Conservation (phyloP, 2,113 vertebrate species). For the Sylvilagus bachmani region DNA sequence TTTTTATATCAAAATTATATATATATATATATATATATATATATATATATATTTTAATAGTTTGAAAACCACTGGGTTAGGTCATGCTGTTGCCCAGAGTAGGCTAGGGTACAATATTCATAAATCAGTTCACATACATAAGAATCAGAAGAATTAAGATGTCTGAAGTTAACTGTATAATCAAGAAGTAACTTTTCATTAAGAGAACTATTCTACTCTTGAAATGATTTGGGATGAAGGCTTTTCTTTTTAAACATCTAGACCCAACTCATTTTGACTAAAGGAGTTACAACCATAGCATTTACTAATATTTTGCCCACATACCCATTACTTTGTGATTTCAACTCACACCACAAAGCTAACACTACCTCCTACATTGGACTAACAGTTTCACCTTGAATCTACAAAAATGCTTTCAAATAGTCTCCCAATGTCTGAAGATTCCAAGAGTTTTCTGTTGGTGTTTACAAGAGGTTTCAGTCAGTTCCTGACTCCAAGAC, state of each 20-base stretch:
- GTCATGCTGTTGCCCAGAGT: neutral
- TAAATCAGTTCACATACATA: neutral
- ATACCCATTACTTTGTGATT: neutral
- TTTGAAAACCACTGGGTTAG: neutral
- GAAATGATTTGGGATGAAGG: slow-evolving; percentile 56
- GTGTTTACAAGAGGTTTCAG: neutral
- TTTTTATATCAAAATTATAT: neutral
- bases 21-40: neutral
- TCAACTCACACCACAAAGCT: neutral
- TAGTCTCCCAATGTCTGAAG: neutral
- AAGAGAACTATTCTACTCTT: slow-evolving; percentile 39
- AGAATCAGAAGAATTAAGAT: neutral
- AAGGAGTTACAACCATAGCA: neutral
- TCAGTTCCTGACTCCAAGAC: neutral
- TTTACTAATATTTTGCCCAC: slow-evolving; percentile 54
- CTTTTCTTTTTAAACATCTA: neutral
- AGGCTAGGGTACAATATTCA: neutral
- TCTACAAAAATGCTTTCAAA: neutral
- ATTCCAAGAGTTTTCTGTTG: neutral
- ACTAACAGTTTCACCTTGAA: neutral
- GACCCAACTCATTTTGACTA: neutral
- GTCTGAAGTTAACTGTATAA: neutral
- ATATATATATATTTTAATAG: neutral
- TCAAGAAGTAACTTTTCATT: slow-evolving; percentile 52
- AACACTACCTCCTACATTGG: neutral